Evolutionary conservation across 2,888 invertebrate species (phyloP), one percentile per base, ranked within the genome.

Genomic region (Diogma glabrata): DNA sequence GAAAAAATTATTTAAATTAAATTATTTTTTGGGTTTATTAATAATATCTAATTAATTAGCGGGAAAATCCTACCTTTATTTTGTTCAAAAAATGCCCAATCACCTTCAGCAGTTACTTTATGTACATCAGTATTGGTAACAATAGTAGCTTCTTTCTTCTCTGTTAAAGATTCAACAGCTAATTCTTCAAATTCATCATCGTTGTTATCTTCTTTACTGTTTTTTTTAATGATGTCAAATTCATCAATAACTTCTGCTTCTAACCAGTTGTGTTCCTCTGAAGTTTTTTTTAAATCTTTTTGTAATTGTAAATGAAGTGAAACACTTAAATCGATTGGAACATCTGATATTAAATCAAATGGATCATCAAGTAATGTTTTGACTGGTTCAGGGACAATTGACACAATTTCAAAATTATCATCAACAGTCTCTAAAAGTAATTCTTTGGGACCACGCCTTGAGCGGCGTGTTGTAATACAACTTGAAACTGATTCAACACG

Each of bases 291-390:
- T 55, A 70, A 71, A 19, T 67, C 70, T 59, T 75, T 71, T 57
- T 75, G 40, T 46, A 75, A 62, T 50, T 74, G 69, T 55, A 78
- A 75, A 56, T 78, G 76, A 52, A 83, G 67, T 28, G 80, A 79
- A 57, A 79, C 77, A 63, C 78, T 83, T 53, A 87, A 71, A 62
- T 86, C 85, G 54, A 87, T 79, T 2, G 85, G 84, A 55, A 77
- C 75, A 53, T 79, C 76, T n/a, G 78, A 70, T 49, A 79, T 76
- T 58, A 82, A 72, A 61, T 82, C 83, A 12, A 78, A 74, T 61
- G 87, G 82, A 59, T 84, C 82, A 65, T 89, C 88, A 49, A 89
- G 71, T 52, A 88, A 75, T 64, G 84, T 85, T 59, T 75, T 79
- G 38, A 69, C 67, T 20, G 68, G 69, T 51, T 67, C 67, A 9